Base-by-base conservation (phyloP, 2,888 invertebrate genomes). In the Plemyria rubiginata region DNA sequence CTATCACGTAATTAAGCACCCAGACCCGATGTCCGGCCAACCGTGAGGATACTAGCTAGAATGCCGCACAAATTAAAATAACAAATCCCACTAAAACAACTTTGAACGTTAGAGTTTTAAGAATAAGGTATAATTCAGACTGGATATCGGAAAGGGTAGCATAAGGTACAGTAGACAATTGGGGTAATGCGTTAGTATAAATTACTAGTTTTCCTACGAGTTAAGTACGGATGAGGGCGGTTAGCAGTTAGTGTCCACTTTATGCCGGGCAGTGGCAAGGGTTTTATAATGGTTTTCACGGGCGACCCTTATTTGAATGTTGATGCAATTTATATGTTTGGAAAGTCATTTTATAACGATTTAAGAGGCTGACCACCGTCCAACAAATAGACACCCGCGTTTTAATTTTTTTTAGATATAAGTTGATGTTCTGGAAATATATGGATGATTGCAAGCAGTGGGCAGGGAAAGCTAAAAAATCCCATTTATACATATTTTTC, bases 1-100 rank as follows among this genome's bases (percentile, higher is more conserved):
- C 90, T 91, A 90, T 91, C 88, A 90, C 88, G 85, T 91, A 90
- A 90, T 92, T 92, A 92, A 91, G 87, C 84, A 81, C 81, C 84
- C 81, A 77, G 84, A 78, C 82, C 87, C 83, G 80, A 78, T 87
- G 87, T 82, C 84, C 85, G 81, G 77, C 82, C 83, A 85, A 87
- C 88, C 87, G 82, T 84, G 76, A 85, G 86, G 85, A 86, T 84
- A 85, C 77, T 79, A 75, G 74, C 75, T 61, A 54, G 46, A 54
- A 54, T 54, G 29, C 84, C 78, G 73, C 74, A 79, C 79, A 82
- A 86, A 86, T 86, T 85, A 86, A 84, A 83, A 81, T 78, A 82
- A 80, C 77, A 75, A 73, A 70, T 66, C 50, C 45, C 13, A 8
- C 4, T 38, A 67, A 65, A 54, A 13, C 32, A 7, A 85, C 66